Evolutionary conservation across 2,888 invertebrate species (phyloP), one percentile per base, ranked within the genome.

Genomic region (Heteromurus nitidus): DNA sequence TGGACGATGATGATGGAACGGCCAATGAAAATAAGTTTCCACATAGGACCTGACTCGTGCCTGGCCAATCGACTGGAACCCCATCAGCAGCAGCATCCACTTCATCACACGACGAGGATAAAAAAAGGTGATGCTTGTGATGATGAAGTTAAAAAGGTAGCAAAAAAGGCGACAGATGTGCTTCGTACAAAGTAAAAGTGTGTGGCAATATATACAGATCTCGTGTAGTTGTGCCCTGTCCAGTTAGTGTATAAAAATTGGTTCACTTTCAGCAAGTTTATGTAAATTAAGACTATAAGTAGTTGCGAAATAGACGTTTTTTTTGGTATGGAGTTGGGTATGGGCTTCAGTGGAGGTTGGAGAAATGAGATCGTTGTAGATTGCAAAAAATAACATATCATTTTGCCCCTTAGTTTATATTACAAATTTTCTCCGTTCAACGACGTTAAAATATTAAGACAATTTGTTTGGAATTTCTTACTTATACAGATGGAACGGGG

Each of bases 61-160:
- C 80, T 65, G 42, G 31, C 80, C 74, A 80, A 80, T 80, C 50
- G 73, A 80, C 74, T 74, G 80, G 68, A 74, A 60, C 68, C 53
- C 42, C 36, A 67, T 67, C 50, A 74, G 28, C n/a, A 24, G 13
- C 22, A 47, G n/a, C 47, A 47, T 47, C 47, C 11, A 47, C 3
- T 36, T 13, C 36, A 36, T 36, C 36, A 36, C 13, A 36, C 13
- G 36, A 13, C 36, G 36, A 36, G 5, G 36, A 5, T 5, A 36
- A 9, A 13, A 13, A 36, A 36, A 13, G 36, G 13, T 5, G 5
- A 36, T 36, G 5, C 13, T 5, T 26, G 18, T 58, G 76, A 47
- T 50, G 62, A 62, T 62, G 60, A 30, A 30, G 7, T 24, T n/a
- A 53, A 50, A 50, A 44, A 22, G n/a, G 50, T 22, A n/a, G 36